Conservation (phyloP, 2,888 invertebrate species). For the Mechanitis messenoides region DNA sequence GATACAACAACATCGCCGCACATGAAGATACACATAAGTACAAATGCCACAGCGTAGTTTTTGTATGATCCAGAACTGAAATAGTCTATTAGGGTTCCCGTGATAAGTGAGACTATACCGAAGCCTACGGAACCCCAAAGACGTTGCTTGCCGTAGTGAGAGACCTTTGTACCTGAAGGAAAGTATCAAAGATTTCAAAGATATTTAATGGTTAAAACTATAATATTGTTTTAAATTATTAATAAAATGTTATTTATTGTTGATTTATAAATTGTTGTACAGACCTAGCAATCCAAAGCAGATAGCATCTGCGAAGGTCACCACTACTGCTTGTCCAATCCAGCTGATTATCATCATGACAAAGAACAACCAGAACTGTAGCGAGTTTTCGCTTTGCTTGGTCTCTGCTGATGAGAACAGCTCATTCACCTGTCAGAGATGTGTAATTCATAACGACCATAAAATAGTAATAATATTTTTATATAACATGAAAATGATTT, state of each 20-base stretch:
- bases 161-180: conserved; percentile 79
- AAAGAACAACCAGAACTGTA: conserved; percentile 88
- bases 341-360: conserved; percentile 86
- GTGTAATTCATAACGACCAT: background rate
- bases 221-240: background rate
- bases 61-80: conserved; percentile 82
- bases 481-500: no score
- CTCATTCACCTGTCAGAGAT: conserved; percentile 58
- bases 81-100: conserved; percentile 86
- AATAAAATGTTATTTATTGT: background rate
- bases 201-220: no score
- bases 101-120: conserved; percentile 85
- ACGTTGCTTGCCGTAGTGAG: conserved; percentile 89
- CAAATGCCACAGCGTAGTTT: conserved; percentile 88
- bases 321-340: conserved; percentile 90
- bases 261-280: conserved; percentile 23
- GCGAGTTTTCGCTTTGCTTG: conserved; percentile 38
- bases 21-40: conserved; percentile 82
- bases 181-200: no score
- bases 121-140: conserved; percentile 93
- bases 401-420: conserved; percentile 57
- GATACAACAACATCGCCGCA: conserved; percentile 81
- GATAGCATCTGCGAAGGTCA: conserved; percentile 92
- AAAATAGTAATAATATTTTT: background rate
- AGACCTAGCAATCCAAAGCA: conserved; percentile 89